phyloP scores from a whole-genome alignment of 37 sponge, comb jelly and placozoan genomes.

The Cliona cf. orientalis region DNA sequence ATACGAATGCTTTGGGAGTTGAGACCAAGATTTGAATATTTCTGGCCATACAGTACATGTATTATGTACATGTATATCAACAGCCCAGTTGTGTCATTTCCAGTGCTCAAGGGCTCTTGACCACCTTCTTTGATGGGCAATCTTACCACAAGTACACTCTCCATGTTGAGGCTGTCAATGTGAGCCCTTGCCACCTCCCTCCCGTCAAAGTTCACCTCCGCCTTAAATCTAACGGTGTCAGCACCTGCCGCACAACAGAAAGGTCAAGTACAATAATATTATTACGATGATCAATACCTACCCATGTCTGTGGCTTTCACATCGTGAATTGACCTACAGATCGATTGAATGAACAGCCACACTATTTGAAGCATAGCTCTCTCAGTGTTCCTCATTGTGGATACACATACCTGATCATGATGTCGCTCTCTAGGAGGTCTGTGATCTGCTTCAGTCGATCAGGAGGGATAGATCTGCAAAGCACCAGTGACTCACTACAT shows the following conservation, averaged over 20 bases:
- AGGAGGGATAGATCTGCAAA: slow-evolving; percentile 74
- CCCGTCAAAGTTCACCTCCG: slow-evolving; percentile 95
- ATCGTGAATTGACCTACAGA: slow-evolving; percentile 90
- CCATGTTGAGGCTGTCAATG: slow-evolving; percentile 70
- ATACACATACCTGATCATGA: slow-evolving; percentile 56
- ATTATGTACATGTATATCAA: no score
- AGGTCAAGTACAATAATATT: neutral
- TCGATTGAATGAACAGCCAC: neutral
- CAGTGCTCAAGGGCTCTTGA: no score
- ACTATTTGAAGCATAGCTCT: neutral
- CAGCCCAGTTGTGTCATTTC: no score
- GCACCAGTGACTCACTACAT: neutral
- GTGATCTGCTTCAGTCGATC: slow-evolving; percentile 71
- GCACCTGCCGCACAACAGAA: slow-evolving; percentile 49
- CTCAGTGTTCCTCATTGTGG: neutral
- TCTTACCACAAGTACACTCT: no score
- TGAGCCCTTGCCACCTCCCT: slow-evolving; percentile 80
- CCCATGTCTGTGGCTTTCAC: slow-evolving; percentile 96
- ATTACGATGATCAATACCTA: slow-evolving; percentile 6
- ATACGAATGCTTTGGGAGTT: no score
- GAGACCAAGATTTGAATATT: no score
- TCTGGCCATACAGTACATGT: no score
- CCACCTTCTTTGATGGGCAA: no score
- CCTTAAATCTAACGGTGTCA: slow-evolving; percentile 90
- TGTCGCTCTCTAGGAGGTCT: slow-evolving; percentile 81